These are phyloP conservation scores for Hiodon tergisus DNA, from an alignment of 2,113 vertebrate species.

Conservation along the genomic window DNA sequence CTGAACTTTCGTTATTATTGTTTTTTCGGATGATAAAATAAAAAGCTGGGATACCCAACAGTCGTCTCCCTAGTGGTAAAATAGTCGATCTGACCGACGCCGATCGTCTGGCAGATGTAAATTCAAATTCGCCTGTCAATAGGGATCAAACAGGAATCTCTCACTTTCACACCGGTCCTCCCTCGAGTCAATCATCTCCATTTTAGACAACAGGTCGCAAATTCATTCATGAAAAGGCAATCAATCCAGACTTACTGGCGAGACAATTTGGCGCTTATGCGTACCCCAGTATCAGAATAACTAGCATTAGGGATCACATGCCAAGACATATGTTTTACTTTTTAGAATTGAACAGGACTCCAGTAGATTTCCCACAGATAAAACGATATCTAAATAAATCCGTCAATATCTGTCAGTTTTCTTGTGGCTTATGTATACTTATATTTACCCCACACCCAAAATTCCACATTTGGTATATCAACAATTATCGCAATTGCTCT, in stretches of 20 bases:
- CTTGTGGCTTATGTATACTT: too few relatives aligned
- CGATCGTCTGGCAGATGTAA: slow-evolving; percentile 19
- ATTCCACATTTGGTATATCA: too few relatives aligned
- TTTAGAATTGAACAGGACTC: too few relatives aligned
- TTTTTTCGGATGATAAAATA: too few relatives aligned
- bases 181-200: slow-evolving; percentile 28
- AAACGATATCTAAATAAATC: too few relatives aligned
- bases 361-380: too few relatives aligned
- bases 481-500: too few relatives aligned
- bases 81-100: slow-evolving; percentile 6
- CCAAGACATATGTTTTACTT: background rate
- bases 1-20: too few relatives aligned
- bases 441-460: too few relatives aligned
- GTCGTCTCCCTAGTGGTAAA: background rate
- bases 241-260: slow-evolving; percentile 14
- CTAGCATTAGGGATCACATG: background rate
- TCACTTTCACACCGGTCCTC: slow-evolving; percentile 44
- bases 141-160: slow-evolving; percentile 50
- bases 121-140: slow-evolving; percentile 34
- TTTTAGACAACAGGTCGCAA: slow-evolving; percentile 30
- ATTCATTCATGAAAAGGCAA: slow-evolving; percentile 25
- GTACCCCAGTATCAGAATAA: background rate
- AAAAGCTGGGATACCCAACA: background rate
- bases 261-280: slow-evolving; percentile 36
- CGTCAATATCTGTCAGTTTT: too few relatives aligned